A percentile compares a stretch with the other conserved stretches of the same genome.
phyloP scores from a whole-genome alignment of 2,888 invertebrate species.

The Danaus chrysippus region DNA sequence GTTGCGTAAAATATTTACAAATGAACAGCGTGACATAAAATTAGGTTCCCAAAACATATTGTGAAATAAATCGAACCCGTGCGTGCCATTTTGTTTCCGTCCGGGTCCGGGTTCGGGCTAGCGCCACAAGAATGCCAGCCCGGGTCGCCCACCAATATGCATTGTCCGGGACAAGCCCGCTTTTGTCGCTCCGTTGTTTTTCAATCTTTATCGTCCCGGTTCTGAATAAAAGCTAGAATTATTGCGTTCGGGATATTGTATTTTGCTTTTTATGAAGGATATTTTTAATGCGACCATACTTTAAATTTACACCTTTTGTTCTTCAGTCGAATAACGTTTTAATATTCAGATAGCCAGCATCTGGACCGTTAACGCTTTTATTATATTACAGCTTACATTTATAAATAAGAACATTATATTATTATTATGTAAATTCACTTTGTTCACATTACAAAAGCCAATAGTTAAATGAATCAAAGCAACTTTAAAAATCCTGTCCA shows the following conservation, averaged over 20 bases:
- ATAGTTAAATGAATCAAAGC: no score
- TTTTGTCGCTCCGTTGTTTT: slow-evolving; percentile 54
- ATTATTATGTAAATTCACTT: neutral
- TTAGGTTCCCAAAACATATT: slow-evolving; percentile 13
- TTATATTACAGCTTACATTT: neutral
- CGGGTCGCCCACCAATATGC: slow-evolving; percentile 39
- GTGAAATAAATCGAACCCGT: slow-evolving; percentile 12
- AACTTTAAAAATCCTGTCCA: no score
- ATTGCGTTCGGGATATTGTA: slow-evolving; percentile 26
- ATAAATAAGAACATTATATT: neutral
- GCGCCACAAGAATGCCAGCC: slow-evolving; percentile 3
- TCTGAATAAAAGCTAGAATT: slow-evolving; percentile 33
- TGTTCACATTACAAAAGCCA: neutral
- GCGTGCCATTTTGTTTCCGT: slow-evolving; percentile 6
- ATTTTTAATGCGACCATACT: slow-evolving; percentile 20
- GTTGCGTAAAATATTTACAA: neutral
- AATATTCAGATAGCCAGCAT: slow-evolving; percentile 12
- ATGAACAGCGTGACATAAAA: slow-evolving; percentile 4
- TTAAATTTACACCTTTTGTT: slow-evolving; percentile 18
- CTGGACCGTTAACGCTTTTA: slow-evolving; percentile 9
- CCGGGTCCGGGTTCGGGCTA: slow-evolving; percentile 7
- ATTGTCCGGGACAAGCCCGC: slow-evolving; percentile 53
- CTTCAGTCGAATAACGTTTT: slow-evolving; percentile 9
- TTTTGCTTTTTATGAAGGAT: slow-evolving; percentile 31
- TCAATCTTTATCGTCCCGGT: slow-evolving; percentile 42